phyloP scores from a whole-genome alignment of 1,140 invertebrate genomes.

The Protaetia brevitarsis region DNA sequence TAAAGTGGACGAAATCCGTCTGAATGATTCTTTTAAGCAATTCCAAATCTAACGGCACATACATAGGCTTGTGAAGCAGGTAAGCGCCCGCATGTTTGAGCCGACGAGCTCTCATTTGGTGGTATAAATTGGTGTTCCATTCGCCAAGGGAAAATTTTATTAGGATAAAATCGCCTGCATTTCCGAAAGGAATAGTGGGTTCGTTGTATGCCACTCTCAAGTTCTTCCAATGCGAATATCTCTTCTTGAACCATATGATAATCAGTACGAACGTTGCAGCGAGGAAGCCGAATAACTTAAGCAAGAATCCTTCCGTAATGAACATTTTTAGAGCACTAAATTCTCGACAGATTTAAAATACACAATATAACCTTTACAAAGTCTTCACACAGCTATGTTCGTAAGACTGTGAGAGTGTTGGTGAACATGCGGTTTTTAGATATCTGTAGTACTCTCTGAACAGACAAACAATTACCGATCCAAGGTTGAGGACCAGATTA shows the following conservation, averaged over 20 bases:
- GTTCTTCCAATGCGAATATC: conserved; percentile 26
- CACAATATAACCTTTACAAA: no score
- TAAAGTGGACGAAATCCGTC: conserved; percentile 53
- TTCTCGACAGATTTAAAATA: no score
- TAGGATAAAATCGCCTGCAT: conserved; percentile 32
- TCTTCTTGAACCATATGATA: conserved; percentile 4
- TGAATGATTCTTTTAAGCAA: conserved; percentile 58
- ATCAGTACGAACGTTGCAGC: not conserved
- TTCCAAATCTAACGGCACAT: conserved; percentile 55
- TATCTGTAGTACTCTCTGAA: no score
- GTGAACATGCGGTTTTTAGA: no score
- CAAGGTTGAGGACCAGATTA: no score
- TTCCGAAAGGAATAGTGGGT: conserved; percentile 24
- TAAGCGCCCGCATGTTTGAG: conserved; percentile 49
- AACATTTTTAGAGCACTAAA: no score
- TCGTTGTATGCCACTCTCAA: not conserved
- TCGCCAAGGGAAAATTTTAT: conserved; percentile 37
- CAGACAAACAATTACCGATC: no score
- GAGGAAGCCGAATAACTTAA: not conserved
- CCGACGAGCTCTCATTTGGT: conserved; percentile 30
- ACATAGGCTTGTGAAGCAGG: conserved; percentile 50
- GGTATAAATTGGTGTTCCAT: conserved; percentile 38
- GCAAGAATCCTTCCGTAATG: not conserved
- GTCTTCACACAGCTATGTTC: no score
- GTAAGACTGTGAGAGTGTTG: no score